Evolutionary conservation across 1,140 invertebrate genomes (phyloP).

Genomic region (Drosophila funebris): DNA sequence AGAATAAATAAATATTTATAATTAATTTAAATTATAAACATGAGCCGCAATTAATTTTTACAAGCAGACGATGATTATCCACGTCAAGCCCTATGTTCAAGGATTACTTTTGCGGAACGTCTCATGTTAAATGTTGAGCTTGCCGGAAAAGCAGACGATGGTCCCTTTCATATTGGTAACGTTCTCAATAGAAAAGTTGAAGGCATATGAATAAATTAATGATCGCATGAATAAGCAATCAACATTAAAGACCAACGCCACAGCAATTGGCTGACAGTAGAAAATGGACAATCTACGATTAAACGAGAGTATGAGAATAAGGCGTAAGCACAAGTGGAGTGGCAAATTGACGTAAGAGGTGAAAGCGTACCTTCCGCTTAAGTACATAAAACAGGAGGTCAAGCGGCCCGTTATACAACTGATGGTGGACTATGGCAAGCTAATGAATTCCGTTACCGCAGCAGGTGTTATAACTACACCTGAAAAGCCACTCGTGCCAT

Average conservation of each 20-base stretch:
- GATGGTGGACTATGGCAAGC: conserved; percentile 45
- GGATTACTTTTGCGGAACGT: conserved; percentile 21
- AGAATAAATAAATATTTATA: conserved; percentile 82
- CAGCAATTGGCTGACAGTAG: conserved; percentile 19
- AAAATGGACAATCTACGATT: not conserved
- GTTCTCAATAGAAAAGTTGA: conserved; percentile 45
- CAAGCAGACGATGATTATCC: conserved; percentile 19
- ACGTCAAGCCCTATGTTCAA: not conserved
- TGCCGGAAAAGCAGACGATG: conserved; percentile 19
- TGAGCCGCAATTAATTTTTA: conserved; percentile 72
- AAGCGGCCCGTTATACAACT: conserved; percentile 20
- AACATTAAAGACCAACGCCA: conserved; percentile 65
- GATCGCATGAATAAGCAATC: conserved; percentile 79
- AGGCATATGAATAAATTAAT: conserved; percentile 77
- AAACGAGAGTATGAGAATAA: not conserved
- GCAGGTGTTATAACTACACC: conserved; percentile 21
- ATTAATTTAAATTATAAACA: conserved; percentile 83
- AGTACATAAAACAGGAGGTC: conserved; percentile 24
- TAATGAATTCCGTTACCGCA: conserved; percentile 60
- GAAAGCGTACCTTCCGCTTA: conserved; percentile 33
- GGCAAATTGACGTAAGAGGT: conserved; percentile 51
- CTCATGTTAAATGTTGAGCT: conserved; percentile 1
- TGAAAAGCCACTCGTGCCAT: conserved; percentile 13
- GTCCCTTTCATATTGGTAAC: conserved; percentile 58
- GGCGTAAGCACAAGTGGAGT: not conserved